phyloP scores from a whole-genome alignment of 1,140 invertebrate genomes.

The Megalopta genalis region DNA sequence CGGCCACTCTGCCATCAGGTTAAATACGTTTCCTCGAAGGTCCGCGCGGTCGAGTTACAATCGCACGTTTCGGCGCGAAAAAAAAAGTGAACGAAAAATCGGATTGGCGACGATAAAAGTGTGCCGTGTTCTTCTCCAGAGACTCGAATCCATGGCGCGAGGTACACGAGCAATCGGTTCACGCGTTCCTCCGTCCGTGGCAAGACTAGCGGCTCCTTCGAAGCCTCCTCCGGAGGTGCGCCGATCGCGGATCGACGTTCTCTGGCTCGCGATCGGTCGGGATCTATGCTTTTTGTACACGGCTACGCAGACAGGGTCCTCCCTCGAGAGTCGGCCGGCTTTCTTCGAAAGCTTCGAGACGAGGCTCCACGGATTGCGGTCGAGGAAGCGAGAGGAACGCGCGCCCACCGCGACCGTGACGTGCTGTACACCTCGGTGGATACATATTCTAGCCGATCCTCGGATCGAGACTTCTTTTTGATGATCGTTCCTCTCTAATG shows the following conservation, averaged over 20 bases:
- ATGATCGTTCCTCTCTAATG: slow-evolving; percentile 43
- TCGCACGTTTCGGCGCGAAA: neutral
- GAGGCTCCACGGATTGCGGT: slow-evolving; percentile 17
- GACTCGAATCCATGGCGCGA: neutral
- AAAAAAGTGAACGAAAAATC: neutral
- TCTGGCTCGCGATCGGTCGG: neutral
- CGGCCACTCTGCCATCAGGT: too few relatives aligned
- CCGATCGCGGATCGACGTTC: slow-evolving; percentile 26
- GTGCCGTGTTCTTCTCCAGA: neutral
- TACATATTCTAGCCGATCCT: slow-evolving; percentile 44
- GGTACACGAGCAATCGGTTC: neutral
- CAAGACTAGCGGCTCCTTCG: slow-evolving; percentile 47
- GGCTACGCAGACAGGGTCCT: neutral
- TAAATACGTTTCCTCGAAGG: too few relatives aligned
- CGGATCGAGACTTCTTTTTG: slow-evolving; percentile 23
- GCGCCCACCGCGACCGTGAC: slow-evolving; percentile 54
- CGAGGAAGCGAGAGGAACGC: slow-evolving; percentile 25
- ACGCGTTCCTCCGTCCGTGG: slow-evolving; percentile 42
- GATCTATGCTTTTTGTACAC: neutral
- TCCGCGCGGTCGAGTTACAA: too few relatives aligned
- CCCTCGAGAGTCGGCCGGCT: neutral
- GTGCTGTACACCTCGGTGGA: slow-evolving; percentile 55
- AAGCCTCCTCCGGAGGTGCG: neutral
- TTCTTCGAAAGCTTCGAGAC: neutral
- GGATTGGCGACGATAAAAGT: neutral